Base-by-base conservation (phyloP, 2,888 invertebrate genomes). In the Altica lythri region DNA sequence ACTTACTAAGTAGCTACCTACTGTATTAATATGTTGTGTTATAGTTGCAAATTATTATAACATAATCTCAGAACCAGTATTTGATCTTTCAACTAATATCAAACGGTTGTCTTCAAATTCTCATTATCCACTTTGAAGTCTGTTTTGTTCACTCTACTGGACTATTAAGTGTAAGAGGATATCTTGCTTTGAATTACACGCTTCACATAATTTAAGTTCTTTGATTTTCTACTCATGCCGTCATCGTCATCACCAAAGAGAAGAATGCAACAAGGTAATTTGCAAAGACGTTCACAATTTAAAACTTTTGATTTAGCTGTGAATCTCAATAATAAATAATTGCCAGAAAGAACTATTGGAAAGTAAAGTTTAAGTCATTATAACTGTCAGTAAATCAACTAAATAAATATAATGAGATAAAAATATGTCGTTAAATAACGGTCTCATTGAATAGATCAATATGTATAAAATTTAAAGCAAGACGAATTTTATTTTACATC, bases 101-200 rank as follows among this genome's bases (percentile, higher is more conserved):
- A 47, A 47, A 47, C 27, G 35, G 10, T 47, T 47, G 35, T 47
- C 40, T 40, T 40, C 37, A 29, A 37, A 27, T 27, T 44, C 37
- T 47, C 47, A 25, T 47, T 47, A 47, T 47, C 47, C 27, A 47
- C 47, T 47, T 47, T 47, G 47, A 47, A 47, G 40, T 22, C 40
- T 13, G 25, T 35, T 35, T 27, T 47, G 47, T 47, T 47, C 47
- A 47, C 37, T 37, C 27, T 27, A 37, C 37, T 47, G 47, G 37
- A 35, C 47, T 37, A 37, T 35, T 25, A 25, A 37, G 37, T 35
- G 47, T 37, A 25, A 35, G 47, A 47, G 47, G 47, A 47, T 47
- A 47, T 35, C 47, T 35, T 47, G 40, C 47, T 47, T 47, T 47
- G 47, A 47, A 47, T 47, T 47, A 34, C 34, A 45, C 45, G 45